Base-by-base conservation (phyloP, 1,140 invertebrate species). In the Zaprionus vittiger region DNA sequence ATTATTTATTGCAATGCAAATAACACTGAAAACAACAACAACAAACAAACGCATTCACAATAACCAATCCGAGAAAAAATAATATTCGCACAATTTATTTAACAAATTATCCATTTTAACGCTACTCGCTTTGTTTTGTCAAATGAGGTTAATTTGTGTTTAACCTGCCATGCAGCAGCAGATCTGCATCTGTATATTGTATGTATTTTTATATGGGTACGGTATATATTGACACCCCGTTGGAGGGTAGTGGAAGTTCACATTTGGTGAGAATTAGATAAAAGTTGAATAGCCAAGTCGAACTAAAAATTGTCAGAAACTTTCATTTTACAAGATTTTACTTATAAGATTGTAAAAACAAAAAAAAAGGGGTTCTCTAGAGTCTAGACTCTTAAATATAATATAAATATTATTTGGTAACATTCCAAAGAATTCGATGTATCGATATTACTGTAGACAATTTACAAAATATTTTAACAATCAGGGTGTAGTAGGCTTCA, bases 61-160 rank as follows among this genome's bases (percentile, higher is more conserved):
- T 80, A 83, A n/a, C n/a, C n/a, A n/a, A n/a, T n/a, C n/a, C n/a
- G n/a, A n/a, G n/a, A n/a, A n/a, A n/a, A n/a, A n/a, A n/a, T n/a
- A n/a, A n/a, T n/a, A n/a, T n/a, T 90, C 70, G 77, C 63, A 79
- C 91, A 91, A 92, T 92, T 92, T 92, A 92, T 92, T 92, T 92
- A 92, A 92, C 91, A 92, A 92, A 92, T 92, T 92, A 91, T 92
- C 91, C 86, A 92, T 92, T 90, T 92, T 82, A 83, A 79, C 81
- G 68, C 57, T 69, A 76, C 73, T 86, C 69, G 84, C 82, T 92
- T 92, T 91, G 90, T 91, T 90, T 91, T 90, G 77, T 91, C 83
- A 91, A 92, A 92, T 92, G 91, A 91, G 91, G 91, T 92, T 92
- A 92, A 92, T 92, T 92, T 92, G 91, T 83, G 86, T 89, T 87